Evolutionary conservation across 2,888 invertebrate genomes (phyloP), one percentile per base, ranked within the genome.

Genomic region (Eupithecia exiguata): DNA sequence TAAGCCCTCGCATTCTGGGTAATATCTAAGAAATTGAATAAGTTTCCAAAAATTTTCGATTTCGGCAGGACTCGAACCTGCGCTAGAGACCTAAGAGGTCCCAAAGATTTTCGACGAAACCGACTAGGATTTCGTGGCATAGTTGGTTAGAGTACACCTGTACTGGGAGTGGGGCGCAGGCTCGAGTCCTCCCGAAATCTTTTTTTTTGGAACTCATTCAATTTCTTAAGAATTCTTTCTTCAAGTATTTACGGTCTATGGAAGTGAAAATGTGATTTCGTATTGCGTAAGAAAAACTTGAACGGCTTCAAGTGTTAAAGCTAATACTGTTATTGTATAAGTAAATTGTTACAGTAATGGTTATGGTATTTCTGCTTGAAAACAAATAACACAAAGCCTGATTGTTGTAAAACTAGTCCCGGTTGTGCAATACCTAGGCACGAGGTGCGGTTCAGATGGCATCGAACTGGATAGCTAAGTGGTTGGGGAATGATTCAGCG

Each of bases 401-500:
- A 78, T 78, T 81, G 77, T 80, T 76, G 79, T 79, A 76, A 77
- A 81, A 81, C 83, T 78, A 73, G 80, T 78, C 75, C 74, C 79
- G 70, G 72, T 67, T 70, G 78, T 75, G 74, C 72, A 74, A 74
- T 74, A 67, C 70, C 10, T 53, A 10, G 18, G 53, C 53, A 53
- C 70, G 74, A 74, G 78, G 74, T 76, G 77, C 66, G 78, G 78
- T 66, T 74, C 67, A 71, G 76, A 72, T 76, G 68, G 71, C 74
- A 75, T 70, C 70, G 75, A 75, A 78, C 80, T 79, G 74, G 78
- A 77, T 80, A 16, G 67, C 68, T 70, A 78, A 80, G 78, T 80
- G 77, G 84, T 77, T 79, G 75, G 80, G 81, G 82, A 86, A 84
- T 82, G 80, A 90, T 79, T 87, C 88, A 88, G 81, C 79, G 77